Evolutionary conservation across 2,113 vertebrate species (phyloP).

Genomic region (Myocastor coypus): DNA sequence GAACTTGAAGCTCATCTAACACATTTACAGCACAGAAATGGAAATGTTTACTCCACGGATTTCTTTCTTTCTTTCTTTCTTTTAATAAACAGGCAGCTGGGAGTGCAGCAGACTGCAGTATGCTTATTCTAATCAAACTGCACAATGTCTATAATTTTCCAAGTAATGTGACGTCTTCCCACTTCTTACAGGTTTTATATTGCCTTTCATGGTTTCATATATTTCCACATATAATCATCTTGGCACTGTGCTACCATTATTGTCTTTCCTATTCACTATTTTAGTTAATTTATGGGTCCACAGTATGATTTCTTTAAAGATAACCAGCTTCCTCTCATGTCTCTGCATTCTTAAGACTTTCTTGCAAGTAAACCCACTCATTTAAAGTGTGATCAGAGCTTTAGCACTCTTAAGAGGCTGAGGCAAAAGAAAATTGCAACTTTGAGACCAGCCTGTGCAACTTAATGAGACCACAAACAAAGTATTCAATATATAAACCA

Average conservation of each 20-base stretch:
- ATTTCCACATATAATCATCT: slow-evolving; percentile 16
- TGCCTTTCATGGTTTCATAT: slow-evolving; percentile 14
- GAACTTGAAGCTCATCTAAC: slow-evolving; percentile 37
- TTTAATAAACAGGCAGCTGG: not conserved
- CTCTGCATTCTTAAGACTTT: slow-evolving; percentile 21
- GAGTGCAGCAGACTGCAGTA: not conserved
- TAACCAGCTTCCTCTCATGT: slow-evolving; percentile 5
- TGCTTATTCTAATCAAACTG: slow-evolving; percentile 2
- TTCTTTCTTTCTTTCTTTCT: not conserved
- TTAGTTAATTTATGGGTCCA: not conserved
- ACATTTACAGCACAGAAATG: not conserved
- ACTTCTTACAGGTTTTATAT: slow-evolving; percentile 21
- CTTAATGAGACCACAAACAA: not conserved
- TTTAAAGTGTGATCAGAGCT: slow-evolving; percentile 32
- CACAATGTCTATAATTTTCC: not conserved
- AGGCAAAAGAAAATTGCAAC: not conserved
- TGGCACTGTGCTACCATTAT: not conserved
- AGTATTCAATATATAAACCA: not conserved
- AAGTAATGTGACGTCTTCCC: slow-evolving; percentile 11
- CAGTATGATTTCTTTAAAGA: slow-evolving; percentile 29
- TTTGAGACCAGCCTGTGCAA: not conserved
- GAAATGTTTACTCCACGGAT: not conserved
- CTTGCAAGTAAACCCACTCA: slow-evolving; percentile 15
- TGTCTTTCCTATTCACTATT: not conserved
- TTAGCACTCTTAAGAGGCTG: not conserved